A percentile compares a stretch with the other conserved stretches of the same genome.
phyloP scores from a whole-genome alignment of 64 coral and sea anemone genomes.

The Pocillopora damicornis region DNA sequence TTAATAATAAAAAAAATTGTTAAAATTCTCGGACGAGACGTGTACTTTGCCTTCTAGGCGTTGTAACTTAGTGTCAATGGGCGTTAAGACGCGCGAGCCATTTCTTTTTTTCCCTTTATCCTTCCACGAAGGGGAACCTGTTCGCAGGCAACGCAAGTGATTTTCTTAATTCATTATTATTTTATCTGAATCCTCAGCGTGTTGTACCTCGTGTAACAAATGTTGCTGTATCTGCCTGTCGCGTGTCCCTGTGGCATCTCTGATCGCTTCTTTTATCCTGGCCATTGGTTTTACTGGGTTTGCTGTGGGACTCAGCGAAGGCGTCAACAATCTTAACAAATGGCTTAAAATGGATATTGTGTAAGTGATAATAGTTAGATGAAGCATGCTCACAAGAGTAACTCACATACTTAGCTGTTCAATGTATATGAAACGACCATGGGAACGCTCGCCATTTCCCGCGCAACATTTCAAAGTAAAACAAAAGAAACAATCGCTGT shows the following conservation, averaged over 20 bases:
- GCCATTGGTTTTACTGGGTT: conserved; percentile 71
- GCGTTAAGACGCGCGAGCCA: too few relatives aligned
- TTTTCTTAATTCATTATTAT: background rate
- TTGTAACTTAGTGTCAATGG: too few relatives aligned
- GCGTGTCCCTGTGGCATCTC: conserved; percentile 54
- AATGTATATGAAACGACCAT: too few relatives aligned
- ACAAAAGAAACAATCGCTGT: too few relatives aligned
- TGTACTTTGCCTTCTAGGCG: too few relatives aligned
- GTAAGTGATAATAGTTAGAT: conserved; percentile 37
- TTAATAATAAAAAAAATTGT: too few relatives aligned
- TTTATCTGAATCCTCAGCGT: conserved; percentile 39
- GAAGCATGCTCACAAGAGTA: background rate
- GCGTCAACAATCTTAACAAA: conserved; percentile 58
- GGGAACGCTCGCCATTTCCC: too few relatives aligned
- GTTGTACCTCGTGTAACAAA: conserved; percentile 67
- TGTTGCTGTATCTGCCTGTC: conserved; percentile 78
- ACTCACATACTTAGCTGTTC: background rate
- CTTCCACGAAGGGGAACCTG: too few relatives aligned
- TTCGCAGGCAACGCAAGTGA: too few relatives aligned
- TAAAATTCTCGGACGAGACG: too few relatives aligned
- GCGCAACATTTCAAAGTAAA: too few relatives aligned
- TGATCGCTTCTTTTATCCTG: conserved; percentile 66
- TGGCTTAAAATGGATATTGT: conserved; percentile 75
- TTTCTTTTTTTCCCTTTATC: too few relatives aligned
- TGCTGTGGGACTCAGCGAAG: conserved; percentile 57